phyloP scores from a whole-genome alignment of 92 coral and sea anemone genomes.

The Metridium senile region DNA sequence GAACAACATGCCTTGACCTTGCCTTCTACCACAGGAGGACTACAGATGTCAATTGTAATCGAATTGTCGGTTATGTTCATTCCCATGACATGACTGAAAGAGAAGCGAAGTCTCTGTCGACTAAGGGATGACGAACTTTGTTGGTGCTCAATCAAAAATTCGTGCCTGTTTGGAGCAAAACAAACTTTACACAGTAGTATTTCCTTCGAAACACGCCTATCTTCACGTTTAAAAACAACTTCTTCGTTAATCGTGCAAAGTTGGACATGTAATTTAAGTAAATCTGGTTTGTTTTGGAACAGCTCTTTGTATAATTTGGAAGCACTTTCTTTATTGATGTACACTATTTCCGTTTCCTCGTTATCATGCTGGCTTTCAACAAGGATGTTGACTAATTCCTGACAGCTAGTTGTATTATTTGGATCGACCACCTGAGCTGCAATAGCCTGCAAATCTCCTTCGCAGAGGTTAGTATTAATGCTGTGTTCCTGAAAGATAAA shows the following conservation, averaged over 20 bases:
- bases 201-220: neutral
- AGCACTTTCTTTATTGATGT: neutral
- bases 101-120: neutral
- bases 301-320: neutral
- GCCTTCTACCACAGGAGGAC: neutral
- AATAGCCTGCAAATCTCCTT: neutral
- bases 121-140: neutral
- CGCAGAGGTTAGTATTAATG: neutral
- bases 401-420: neutral
- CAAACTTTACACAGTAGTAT: neutral
- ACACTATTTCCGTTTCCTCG: neutral
- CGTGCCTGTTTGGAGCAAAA: neutral
- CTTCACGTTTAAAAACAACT: neutral
- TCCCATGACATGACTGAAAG: conserved; percentile 4
- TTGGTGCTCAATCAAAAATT: conserved; percentile 1
- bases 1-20: neutral
- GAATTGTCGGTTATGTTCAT: neutral
- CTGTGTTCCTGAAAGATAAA: neutral
- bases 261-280: neutral
- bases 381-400: neutral
- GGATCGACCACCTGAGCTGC: neutral
- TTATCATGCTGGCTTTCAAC: neutral
- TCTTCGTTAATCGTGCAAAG: neutral
- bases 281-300: neutral
- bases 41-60: neutral